phyloP scores from a whole-genome alignment of 2,888 invertebrate genomes.

The Eucriotettix oculatus region DNA sequence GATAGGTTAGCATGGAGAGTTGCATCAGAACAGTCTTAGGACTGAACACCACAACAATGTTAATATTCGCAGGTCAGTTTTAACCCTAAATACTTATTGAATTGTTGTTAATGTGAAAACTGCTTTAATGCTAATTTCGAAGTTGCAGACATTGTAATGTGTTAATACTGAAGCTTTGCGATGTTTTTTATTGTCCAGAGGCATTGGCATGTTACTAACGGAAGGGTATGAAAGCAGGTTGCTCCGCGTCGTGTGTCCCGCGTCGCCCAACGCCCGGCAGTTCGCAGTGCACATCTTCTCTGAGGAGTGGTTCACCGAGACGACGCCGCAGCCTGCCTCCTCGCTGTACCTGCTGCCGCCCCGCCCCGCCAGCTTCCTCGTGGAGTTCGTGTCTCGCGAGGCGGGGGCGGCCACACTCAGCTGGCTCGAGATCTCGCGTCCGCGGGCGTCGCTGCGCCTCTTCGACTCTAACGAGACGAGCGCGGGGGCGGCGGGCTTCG shows the following conservation, averaged over 20 bases:
- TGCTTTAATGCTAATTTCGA: no score
- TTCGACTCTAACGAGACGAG: slow-evolving; percentile 28
- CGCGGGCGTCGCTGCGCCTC: slow-evolving; percentile 34
- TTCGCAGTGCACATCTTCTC: slow-evolving; percentile 62
- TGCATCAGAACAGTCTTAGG: no score
- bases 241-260: slow-evolving; percentile 54
- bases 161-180: no score
- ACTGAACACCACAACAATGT: no score
- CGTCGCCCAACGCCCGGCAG: slow-evolving; percentile 44
- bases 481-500: slow-evolving; percentile 27
- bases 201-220: not conserved
- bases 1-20: no score
- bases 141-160: no score
- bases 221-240: slow-evolving; percentile 23
- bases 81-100: no score
- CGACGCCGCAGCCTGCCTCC: slow-evolving; percentile 10
- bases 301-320: slow-evolving; percentile 52
- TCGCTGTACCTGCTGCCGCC: slow-evolving; percentile 19
- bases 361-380: slow-evolving; percentile 31
- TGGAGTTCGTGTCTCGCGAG: slow-evolving; percentile 54
- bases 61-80: no score
- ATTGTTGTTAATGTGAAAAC: no score
- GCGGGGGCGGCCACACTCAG: slow-evolving; percentile 59
- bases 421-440: slow-evolving; percentile 57
- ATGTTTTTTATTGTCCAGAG: no score